Evolutionary conservation across 2,888 invertebrate genomes (phyloP), one percentile per base, ranked within the genome.

Genomic region (Pammene fasciana): DNA sequence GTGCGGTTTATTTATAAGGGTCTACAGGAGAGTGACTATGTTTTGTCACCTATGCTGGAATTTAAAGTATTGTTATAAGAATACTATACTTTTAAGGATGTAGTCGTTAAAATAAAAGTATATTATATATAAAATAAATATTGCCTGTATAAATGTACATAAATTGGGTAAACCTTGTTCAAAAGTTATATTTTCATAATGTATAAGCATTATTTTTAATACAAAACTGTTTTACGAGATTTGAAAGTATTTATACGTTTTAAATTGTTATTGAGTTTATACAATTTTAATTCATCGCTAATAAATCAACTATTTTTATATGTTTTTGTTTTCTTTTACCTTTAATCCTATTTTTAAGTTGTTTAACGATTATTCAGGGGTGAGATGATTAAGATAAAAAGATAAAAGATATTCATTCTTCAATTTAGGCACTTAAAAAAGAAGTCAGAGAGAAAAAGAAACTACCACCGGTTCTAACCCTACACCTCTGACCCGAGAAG

Each of bases 171-270:
- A 50, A 65, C 46, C 41, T 38, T 14, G 26, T n/a, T 2, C 14
- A 9, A 36, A 41, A 50, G 7, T 11, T 52, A 10, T 67, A 50
- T 60, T 48, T 59, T 52, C 34, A 56, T 45, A 26, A 43, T 38
- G 3, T 41, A n/a, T n/a, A 50, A 18, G 14, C n/a, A n/a, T 16
- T 61, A 26, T 62, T 52, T 62, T 36, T 6, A 38, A 38, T 38
- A 36, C 36, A 13, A 48, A 65, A n/a, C 50, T 16, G 54, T 54
- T 61, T 67, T 34, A 36, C 41, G 55, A 65, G 46, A 60, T 67
- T 60, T 67, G 45, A 16, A 46, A 55, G 18, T 67, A 55, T 67
- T 67, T 67, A 26, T 57, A 65, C 46, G 46, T 56, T 61, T 52
- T 11, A 38, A 61, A 18, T 38, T 61, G 50, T 67, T 61, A 61